Conservation (phyloP, 2,797 vertebrate genomes). For the Apogon hyalosoma region DNA sequence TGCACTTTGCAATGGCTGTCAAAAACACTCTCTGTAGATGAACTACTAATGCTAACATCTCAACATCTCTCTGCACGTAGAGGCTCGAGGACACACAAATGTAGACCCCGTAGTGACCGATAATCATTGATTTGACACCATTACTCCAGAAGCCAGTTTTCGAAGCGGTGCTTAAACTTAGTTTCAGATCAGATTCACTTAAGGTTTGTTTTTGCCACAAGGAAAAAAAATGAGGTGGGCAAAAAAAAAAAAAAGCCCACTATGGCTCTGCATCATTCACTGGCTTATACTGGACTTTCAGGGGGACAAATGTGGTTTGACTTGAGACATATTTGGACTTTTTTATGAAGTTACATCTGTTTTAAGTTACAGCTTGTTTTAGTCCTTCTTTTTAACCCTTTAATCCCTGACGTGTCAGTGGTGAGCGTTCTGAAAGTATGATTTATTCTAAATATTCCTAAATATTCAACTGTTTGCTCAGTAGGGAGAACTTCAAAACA, state of each 20-base stretch:
- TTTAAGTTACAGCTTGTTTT: too few species aligned
- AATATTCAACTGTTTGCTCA: too few species aligned
- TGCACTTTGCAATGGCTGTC: conserved; percentile 18
- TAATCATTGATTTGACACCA: not conserved
- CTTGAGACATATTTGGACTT: not conserved
- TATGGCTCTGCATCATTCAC: too few species aligned
- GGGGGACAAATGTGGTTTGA: not conserved
- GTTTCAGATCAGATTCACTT: not conserved
- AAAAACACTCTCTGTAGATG: conserved; percentile 18
- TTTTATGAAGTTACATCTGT: too few species aligned
- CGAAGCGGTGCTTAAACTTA: not conserved
- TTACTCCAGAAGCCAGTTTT: not conserved
- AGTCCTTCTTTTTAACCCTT: too few species aligned
- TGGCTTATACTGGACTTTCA: not conserved
- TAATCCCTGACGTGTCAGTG: too few species aligned
- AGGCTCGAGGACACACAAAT: not conserved
- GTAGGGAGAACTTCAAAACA: too few species aligned
- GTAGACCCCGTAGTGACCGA: not conserved
- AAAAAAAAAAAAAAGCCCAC: too few species aligned
- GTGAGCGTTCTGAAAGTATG: too few species aligned
- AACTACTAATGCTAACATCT: conserved; percentile 14
- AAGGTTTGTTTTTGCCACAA: not conserved
- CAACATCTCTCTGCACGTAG: conserved; percentile 7
- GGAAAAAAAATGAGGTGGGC: not conserved
- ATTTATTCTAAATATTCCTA: too few species aligned